Percentiles rank a stretch among this genome's conserved stretches.
phyloP scores from a whole-genome alignment of 2,797 vertebrate species.

The Myotis pilosus region DNA sequence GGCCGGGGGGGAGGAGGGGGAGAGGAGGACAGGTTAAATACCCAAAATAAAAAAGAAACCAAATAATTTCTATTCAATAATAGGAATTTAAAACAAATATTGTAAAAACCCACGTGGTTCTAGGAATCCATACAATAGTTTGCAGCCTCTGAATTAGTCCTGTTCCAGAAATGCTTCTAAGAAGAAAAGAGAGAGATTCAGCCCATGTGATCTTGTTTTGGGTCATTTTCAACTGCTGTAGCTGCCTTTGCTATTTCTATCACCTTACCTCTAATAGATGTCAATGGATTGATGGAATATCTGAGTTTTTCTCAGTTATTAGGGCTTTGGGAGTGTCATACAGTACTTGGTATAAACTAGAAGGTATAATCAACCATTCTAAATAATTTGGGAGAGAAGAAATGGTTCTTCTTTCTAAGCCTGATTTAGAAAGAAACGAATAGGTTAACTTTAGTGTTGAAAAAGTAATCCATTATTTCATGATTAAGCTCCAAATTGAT shows the following conservation, averaged over 20 bases:
- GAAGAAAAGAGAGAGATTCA: not conserved
- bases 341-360: constrained; percentile 43
- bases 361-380: not conserved
- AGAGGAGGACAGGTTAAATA: not conserved
- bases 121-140: not conserved
- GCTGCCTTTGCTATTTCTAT: not conserved
- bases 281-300: not conserved
- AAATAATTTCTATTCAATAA: not conserved
- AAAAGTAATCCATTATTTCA: constrained; percentile 32
- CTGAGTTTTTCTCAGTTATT: not conserved
- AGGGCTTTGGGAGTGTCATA: not conserved
- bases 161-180: not conserved
- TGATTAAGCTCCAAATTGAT: constrained; percentile 18
- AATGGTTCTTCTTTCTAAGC: not conserved
- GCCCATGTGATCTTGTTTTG: not conserved
- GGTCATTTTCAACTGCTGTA: not conserved
- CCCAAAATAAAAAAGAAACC: not conserved
- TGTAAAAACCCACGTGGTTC: not conserved
- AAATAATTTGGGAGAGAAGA: constrained; percentile 30
- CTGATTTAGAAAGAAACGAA: constrained; percentile 32
- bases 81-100: constrained; percentile 45
- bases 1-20: fast-evolving
- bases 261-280: not conserved
- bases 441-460: constrained; percentile 1
- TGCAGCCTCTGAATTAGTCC: not conserved